Percentiles rank a stretch among this genome's conserved stretches.
phyloP scores from a whole-genome alignment of 2,113 vertebrate genomes.

The Ammodytes marinus region DNA sequence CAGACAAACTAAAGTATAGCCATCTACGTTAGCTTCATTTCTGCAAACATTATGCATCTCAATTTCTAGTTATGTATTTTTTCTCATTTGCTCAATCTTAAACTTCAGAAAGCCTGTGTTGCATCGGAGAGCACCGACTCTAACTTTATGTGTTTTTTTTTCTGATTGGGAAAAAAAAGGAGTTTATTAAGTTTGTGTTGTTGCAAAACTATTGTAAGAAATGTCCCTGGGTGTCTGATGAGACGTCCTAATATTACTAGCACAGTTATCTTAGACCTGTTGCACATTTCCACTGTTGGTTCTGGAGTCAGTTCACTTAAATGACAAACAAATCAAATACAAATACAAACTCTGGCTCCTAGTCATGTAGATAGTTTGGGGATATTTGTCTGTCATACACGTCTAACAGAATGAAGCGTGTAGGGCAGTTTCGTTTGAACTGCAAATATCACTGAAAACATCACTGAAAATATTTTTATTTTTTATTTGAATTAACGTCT shows the following conservation, averaged over 20 bases:
- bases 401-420: no score
- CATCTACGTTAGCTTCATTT: constrained; percentile 61
- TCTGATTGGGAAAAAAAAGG: constrained; percentile 22
- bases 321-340: background rate
- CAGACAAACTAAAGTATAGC: constrained; percentile 67
- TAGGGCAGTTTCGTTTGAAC: background rate
- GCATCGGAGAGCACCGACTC: constrained; percentile 8
- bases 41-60: constrained; percentile 73
- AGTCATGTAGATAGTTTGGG: background rate
- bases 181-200: constrained; percentile 12
- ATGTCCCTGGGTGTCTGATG: constrained; percentile 1
- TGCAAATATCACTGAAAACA: background rate
- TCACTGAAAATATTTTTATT: background rate
- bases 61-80: constrained; percentile 26
- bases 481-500: background rate
- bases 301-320: constrained; percentile 15
- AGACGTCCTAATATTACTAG: background rate
- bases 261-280: constrained; percentile 4
- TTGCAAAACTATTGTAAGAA: constrained; percentile 13
- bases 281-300: constrained; percentile 12
- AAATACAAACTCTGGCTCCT: background rate
- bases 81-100: constrained; percentile 4
- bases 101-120: constrained; percentile 28
- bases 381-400: constrained; percentile 1
- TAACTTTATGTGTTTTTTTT: constrained; percentile 20